A percentile compares a stretch with the other conserved stretches of the same genome.
Evolutionary conservation across 1,140 invertebrate species (phyloP).

Genomic region (Cotesia vestalis): DNA sequence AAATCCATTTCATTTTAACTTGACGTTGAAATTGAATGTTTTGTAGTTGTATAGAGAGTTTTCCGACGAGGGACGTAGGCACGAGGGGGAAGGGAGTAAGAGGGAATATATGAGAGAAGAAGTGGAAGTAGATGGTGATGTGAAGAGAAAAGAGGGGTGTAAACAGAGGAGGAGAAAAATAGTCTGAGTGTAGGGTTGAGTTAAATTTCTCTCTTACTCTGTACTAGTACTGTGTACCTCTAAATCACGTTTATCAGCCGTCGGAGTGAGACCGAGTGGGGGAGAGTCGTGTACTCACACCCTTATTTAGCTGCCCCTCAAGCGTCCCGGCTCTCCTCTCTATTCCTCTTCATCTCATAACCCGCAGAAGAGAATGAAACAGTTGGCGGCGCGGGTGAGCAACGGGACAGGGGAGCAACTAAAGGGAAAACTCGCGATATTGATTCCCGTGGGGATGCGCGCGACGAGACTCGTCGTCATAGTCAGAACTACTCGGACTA

Average conservation of each 20-base stretch:
- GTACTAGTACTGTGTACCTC: constrained; percentile 28
- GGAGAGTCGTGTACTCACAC: constrained; percentile 17
- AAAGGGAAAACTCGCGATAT: constrained; percentile 60
- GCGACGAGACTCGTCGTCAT: constrained; percentile 49
- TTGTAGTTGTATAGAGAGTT: constrained; percentile 52
- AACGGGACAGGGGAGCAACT: neutral
- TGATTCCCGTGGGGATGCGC: constrained; percentile 65
- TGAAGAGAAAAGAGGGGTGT: constrained; percentile 21
- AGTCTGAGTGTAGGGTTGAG: constrained; percentile 22
- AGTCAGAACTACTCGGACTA: constrained; percentile 39
- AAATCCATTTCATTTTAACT: constrained; percentile 64
- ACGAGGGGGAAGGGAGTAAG: constrained; percentile 7
- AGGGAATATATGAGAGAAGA: constrained; percentile 28
- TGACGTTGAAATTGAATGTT: constrained; percentile 63
- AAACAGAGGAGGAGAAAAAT: constrained; percentile 15
- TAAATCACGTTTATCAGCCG: constrained; percentile 61
- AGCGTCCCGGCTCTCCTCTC: neutral
- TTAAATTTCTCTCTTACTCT: constrained; percentile 37
- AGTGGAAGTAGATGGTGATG: constrained; percentile 11
- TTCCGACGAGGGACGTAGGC: neutral
- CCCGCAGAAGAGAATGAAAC: constrained; percentile 33
- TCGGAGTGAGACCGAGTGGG: constrained; percentile 28
- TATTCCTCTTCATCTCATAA: neutral
- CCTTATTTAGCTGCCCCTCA: neutral
- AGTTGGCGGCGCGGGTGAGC: constrained; percentile 32